Evolutionary conservation across 2,888 invertebrate genomes (phyloP).

Genomic region (Tetranychus truncatus): DNA sequence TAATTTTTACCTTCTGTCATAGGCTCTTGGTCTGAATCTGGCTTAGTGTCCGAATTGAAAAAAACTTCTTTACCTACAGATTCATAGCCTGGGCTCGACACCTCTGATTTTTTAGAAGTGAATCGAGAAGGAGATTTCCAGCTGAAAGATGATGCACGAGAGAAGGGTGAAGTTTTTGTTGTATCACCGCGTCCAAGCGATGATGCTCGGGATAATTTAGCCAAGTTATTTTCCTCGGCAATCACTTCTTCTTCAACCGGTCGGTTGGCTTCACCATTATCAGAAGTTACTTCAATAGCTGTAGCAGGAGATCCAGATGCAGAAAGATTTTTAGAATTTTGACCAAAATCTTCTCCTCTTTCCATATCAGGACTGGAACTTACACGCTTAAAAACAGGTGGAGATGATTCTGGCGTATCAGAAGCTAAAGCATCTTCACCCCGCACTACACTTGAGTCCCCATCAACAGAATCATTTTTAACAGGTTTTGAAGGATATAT

Average conservation of each 20-base stretch:
- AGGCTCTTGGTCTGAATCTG: neutral
- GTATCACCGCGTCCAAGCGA: constrained; percentile 7
- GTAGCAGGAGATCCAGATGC: neutral
- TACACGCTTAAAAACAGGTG: constrained; percentile 9
- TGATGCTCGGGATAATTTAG: neutral
- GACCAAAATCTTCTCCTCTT: constrained; percentile 9
- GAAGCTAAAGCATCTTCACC: constrained; percentile 1
- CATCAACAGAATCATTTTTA: constrained; percentile 3
- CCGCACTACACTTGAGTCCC: constrained; percentile 5
- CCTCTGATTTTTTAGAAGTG: neutral
- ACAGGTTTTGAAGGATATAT: constrained; percentile 3
- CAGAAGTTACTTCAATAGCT: neutral
- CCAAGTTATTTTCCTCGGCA: neutral
- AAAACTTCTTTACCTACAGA: neutral
- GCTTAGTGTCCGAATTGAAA: neutral
- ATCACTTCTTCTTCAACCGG: neutral
- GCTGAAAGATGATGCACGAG: constrained; percentile 19
- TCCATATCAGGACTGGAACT: constrained; percentile 15
- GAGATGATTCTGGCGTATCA: neutral
- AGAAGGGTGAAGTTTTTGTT: constrained; percentile 10
- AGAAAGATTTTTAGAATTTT: neutral
- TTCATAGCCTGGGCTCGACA: neutral
- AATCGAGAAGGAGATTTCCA: constrained; percentile 1
- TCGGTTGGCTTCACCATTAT: neutral
- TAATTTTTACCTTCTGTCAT: neutral